Percentiles rank a stretch among this genome's conserved stretches.
phyloP scores from a whole-genome alignment of 1,140 invertebrate genomes.

The Camponotus vicinus region DNA sequence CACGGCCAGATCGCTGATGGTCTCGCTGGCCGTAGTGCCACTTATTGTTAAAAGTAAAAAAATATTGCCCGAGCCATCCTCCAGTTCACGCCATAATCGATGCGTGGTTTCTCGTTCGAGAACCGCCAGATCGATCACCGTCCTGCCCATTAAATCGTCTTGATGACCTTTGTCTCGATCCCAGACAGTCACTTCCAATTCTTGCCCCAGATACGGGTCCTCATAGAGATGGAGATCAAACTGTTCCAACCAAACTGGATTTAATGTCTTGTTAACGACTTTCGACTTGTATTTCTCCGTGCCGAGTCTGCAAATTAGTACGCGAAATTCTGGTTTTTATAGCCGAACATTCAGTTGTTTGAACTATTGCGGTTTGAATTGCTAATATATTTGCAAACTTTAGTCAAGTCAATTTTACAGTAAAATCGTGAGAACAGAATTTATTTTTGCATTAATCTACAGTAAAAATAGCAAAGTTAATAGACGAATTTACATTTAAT shows the following conservation, averaged over 20 bases:
- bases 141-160: conserved; percentile 96
- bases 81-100: conserved; percentile 94
- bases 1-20: conserved; percentile 95
- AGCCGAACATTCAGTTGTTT: background rate
- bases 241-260: conserved; percentile 98
- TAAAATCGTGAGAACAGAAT: background rate
- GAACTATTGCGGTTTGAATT: background rate
- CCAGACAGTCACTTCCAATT: conserved; percentile 96
- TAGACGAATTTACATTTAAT: no score
- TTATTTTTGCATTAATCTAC: background rate
- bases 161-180: conserved; percentile 94
- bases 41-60: conserved; percentile 97
- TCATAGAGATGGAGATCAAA: conserved; percentile 99
- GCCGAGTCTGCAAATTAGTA: conserved; percentile 90
- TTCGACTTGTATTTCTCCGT: conserved; percentile 99
- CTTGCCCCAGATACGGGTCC: conserved; percentile 92
- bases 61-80: conserved; percentile 95
- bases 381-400: background rate
- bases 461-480: background rate
- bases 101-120: conserved; percentile 97
- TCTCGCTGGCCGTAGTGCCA: conserved; percentile 96
- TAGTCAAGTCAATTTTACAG: background rate
- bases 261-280: conserved; percentile 93
- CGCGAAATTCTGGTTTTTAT: background rate
- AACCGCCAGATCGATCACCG: conserved; percentile 93